Evolutionary conservation across 2,888 invertebrate species (phyloP).

Genomic region (Spodoptera picta): DNA sequence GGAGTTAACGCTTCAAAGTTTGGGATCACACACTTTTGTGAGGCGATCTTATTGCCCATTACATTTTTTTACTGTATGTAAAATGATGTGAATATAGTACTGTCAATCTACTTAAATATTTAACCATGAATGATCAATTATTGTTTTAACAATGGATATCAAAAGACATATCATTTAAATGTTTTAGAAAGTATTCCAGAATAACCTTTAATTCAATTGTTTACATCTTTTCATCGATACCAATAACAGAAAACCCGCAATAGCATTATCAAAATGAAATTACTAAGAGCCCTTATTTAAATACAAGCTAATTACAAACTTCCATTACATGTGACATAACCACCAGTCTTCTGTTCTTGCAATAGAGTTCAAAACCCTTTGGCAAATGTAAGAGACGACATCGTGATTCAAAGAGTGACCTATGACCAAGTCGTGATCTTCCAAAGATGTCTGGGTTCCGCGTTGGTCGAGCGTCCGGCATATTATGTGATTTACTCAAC

Average conservation of each 20-base stretch:
- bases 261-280: too few relatives aligned
- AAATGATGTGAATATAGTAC: too few relatives aligned
- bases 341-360: background rate
- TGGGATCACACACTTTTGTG: too few relatives aligned
- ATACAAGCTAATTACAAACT: slow-evolving; percentile 23
- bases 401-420: slow-evolving; percentile 56
- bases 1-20: too few relatives aligned
- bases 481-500: slow-evolving; percentile 46
- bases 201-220: slow-evolving; percentile 19
- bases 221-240: slow-evolving; percentile 32
- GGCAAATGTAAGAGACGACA: slow-evolving; percentile 39
- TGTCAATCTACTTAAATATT: too few relatives aligned
- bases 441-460: slow-evolving; percentile 48
- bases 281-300: slow-evolving; percentile 15
- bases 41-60: too few relatives aligned
- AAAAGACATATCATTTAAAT: too few relatives aligned
- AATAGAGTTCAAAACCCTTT: slow-evolving; percentile 27
- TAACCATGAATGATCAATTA: too few relatives aligned
- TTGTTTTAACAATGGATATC: too few relatives aligned
- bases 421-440: slow-evolving; percentile 59
- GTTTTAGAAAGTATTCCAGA: slow-evolving; percentile 11
- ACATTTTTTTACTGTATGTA: too few relatives aligned
- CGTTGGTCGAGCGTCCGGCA: slow-evolving; percentile 50
- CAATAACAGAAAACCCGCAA: background rate
- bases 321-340: slow-evolving; percentile 17